A percentile compares a stretch with the other conserved stretches of the same genome.
Evolutionary conservation across 2,888 invertebrate species (phyloP).

Genomic region (Nycteola revayana): DNA sequence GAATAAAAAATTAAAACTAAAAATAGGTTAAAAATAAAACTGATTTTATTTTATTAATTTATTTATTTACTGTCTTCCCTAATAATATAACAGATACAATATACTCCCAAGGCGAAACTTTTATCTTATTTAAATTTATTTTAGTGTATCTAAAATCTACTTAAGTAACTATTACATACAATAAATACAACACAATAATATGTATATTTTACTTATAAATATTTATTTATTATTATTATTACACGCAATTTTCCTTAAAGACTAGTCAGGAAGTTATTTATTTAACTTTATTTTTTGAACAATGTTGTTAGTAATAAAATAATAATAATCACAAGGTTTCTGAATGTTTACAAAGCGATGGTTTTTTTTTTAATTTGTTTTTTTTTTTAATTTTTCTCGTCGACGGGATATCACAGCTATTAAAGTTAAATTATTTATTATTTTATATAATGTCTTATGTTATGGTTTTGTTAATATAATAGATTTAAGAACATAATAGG

Average conservation of each 20-base stretch:
- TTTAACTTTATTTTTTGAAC: slow-evolving; percentile 35
- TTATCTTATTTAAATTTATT: slow-evolving; percentile 45
- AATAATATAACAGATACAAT: slow-evolving; percentile 62
- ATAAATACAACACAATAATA: slow-evolving; percentile 59
- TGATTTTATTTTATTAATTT: slow-evolving; percentile 33
- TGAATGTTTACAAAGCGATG: slow-evolving; percentile 39
- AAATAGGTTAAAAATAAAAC: slow-evolving; percentile 24
- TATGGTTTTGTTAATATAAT: slow-evolving; percentile 39
- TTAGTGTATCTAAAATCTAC: slow-evolving; percentile 45
- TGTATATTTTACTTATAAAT: slow-evolving; percentile 50
- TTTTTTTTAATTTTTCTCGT: slow-evolving; percentile 43
- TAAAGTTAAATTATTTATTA: slow-evolving; percentile 59
- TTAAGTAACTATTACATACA: slow-evolving; percentile 54
- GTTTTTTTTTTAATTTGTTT: slow-evolving; percentile 38
- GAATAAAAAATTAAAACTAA: too few species aligned
- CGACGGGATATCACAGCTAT: slow-evolving; percentile 77
- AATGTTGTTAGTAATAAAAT: slow-evolving; percentile 29
- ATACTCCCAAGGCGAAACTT: slow-evolving; percentile 58
- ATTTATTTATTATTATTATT: slow-evolving; percentile 36
- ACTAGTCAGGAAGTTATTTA: slow-evolving; percentile 66
- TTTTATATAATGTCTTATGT: slow-evolving; percentile 42
- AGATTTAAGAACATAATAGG: slow-evolving; percentile 41
- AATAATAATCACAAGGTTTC: slow-evolving; percentile 31
- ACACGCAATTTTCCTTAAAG: slow-evolving; percentile 57
- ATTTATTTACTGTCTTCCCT: slow-evolving; percentile 58